Conservation (phyloP, 2,113 vertebrate genomes). For the Pyxicephalus adspersus region DNA sequence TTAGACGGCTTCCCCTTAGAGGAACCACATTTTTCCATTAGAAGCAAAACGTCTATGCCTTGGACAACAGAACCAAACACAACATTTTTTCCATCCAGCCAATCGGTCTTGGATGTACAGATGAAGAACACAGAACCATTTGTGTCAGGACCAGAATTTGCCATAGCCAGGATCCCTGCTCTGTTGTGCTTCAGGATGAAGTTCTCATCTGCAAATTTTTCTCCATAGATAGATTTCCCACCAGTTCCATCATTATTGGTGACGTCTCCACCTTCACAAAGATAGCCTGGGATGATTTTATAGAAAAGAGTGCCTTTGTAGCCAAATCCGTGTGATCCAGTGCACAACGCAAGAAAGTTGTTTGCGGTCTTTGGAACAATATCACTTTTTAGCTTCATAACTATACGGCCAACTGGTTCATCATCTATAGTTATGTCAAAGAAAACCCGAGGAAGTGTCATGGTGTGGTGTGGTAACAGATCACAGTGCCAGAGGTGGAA, state of each 20-base stretch:
- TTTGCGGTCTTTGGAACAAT: slow-evolving; percentile 89
- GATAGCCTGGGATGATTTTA: slow-evolving; percentile 87
- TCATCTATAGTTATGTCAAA: slow-evolving; percentile 73
- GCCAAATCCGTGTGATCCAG: slow-evolving; percentile 89
- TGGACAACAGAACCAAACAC: slow-evolving; percentile 87
- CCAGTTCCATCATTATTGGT: slow-evolving; percentile 54
- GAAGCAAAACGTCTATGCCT: slow-evolving; percentile 76
- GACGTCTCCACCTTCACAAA: slow-evolving; percentile 79
- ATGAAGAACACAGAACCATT: slow-evolving; percentile 97
- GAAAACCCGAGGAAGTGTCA: slow-evolving; percentile 74
- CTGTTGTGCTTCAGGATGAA: slow-evolving; percentile 50
- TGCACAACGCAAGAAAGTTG: slow-evolving; percentile 90
- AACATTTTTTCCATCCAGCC: slow-evolving; percentile 92
- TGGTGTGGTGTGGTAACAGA: slow-evolving; percentile 43
- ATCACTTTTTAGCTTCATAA: slow-evolving; percentile 85
- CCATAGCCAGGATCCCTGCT: slow-evolving; percentile 75
- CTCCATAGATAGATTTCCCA: slow-evolving; percentile 54
- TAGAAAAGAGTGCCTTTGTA: slow-evolving; percentile 91
- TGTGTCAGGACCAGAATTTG: slow-evolving; percentile 91
- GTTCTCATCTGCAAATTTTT: slow-evolving; percentile 56
- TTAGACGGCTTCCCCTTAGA: slow-evolving; percentile 75
- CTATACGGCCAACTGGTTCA: slow-evolving; percentile 67
- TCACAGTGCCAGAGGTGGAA: too few species aligned
- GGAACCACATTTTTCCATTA: slow-evolving; percentile 77
- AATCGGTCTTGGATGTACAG: slow-evolving; percentile 83